phyloP scores from a whole-genome alignment of 2,888 invertebrate species.

The Hypselothyrea guttata region DNA sequence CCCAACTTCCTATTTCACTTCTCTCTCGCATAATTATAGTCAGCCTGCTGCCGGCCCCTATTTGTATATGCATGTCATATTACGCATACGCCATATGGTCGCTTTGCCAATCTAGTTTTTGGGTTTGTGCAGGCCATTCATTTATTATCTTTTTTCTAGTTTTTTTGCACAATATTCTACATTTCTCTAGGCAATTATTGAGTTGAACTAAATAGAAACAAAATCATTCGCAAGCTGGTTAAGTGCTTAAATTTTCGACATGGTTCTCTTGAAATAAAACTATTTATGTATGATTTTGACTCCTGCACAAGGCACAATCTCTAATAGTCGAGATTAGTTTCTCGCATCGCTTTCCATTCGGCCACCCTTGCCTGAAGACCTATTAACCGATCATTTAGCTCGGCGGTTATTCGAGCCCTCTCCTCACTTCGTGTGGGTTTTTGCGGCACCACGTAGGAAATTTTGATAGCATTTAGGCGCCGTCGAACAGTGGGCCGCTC shows the following conservation, averaged over 20 bases:
- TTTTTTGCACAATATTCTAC: too few species aligned
- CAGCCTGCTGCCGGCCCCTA: conserved; percentile 31
- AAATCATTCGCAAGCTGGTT: too few species aligned
- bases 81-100: conserved; percentile 43
- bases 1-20: too few species aligned
- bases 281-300: too few species aligned
- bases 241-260: too few species aligned
- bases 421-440: conserved; percentile 43
- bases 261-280: too few species aligned
- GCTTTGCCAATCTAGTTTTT: conserved; percentile 32
- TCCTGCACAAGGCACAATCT: too few species aligned
- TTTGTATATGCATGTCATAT: conserved; percentile 56
- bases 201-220: too few species aligned
- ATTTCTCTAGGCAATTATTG: too few species aligned
- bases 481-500: conserved; percentile 25
- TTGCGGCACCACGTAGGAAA: conserved; percentile 16
- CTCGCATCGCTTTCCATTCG: conserved; percentile 35
- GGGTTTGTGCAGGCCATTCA: too few species aligned
- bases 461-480: conserved; percentile 6
- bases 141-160: conserved; percentile 57
- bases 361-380: conserved; percentile 29
- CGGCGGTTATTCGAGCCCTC: conserved; percentile 25
- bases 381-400: conserved; percentile 29
- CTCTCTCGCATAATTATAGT: conserved; percentile 51
- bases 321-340: neutral